Conservation (phyloP, 2,888 invertebrate genomes). For the Agriopis aurantiaria region DNA sequence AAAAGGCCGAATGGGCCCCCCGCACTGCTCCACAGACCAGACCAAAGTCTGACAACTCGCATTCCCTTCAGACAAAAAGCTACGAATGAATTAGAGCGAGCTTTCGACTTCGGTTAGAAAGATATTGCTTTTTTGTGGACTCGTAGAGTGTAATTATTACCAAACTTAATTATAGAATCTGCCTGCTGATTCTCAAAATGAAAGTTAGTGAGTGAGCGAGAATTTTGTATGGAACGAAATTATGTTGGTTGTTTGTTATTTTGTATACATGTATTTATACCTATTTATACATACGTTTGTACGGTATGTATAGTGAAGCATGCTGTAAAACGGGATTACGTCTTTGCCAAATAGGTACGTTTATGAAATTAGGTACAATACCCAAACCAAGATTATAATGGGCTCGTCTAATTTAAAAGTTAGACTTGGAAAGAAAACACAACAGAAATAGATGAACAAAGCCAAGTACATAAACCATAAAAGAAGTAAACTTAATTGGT, state of each 20-base stretch:
- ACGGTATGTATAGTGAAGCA: too few species aligned
- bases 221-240: slow-evolving; percentile 26
- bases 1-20: slow-evolving; percentile 81
- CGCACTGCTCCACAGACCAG: slow-evolving; percentile 76
- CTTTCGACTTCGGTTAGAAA: slow-evolving; percentile 57
- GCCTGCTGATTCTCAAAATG: slow-evolving; percentile 38
- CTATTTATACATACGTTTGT: too few species aligned
- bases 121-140: slow-evolving; percentile 45
- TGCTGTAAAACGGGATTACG: too few species aligned
- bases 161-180: slow-evolving; percentile 42
- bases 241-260: slow-evolving; percentile 16
- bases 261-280: not conserved
- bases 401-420: too few species aligned
- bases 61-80: slow-evolving; percentile 82
- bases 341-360: too few species aligned
- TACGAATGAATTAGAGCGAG: slow-evolving; percentile 76
- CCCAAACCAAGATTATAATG: too few species aligned
- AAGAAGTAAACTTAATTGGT: too few species aligned
- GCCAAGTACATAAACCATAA: too few species aligned
- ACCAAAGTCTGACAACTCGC: slow-evolving; percentile 84
- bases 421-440: too few species aligned
- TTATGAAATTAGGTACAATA: too few species aligned
- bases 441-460: too few species aligned
- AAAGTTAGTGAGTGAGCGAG: slow-evolving; percentile 32
- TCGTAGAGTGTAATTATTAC: slow-evolving; percentile 44